Base-by-base conservation (phyloP, 1,140 invertebrate species). In the Listronotus bonariensis region DNA sequence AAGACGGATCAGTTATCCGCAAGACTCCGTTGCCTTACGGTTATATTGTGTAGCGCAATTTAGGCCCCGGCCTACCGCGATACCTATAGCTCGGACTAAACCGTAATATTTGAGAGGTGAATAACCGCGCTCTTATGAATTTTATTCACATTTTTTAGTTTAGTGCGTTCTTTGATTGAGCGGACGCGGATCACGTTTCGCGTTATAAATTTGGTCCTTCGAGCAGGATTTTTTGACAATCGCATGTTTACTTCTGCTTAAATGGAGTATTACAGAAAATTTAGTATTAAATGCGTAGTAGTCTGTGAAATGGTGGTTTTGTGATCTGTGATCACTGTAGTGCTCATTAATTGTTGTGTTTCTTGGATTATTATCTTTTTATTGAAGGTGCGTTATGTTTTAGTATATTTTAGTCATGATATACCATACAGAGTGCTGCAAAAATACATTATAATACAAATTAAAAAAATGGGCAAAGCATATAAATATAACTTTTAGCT, bases 261-360 rank as follows among this genome's bases (percentile, higher is more conserved):
- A 36, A 75, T 75, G 74, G 74, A 75, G 69, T 67, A 71, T 40
- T 66, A 67, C 43, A 46, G 72, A 43, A 68, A 53, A 41, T 75
- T 75, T 58, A 64, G 65, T 26, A 68, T 74, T 49, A 72, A 70
- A 71, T 75, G 72, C 67, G 72, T 74, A 15, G 58, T 74, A 52
- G 54, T 72, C 43, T 65, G 70, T 70, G 70, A 72, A 53, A 51
- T 68, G 54, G 61, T 69, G 52, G 26, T 66, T 55, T 48, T 61
- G 15, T 55, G 55, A 46, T 56, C 46, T 63, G 62, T 65, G 64
- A 66, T 38, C n/a, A 43, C 20, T 26, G 2, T 3, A 26, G 20
- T 26, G 20, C 20, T 42, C 15, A 10, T 18, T 36, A 6, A 48
- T 42, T 49, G 34, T 31, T 40, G 7, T 43, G 9, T 61, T 32